These are phyloP conservation scores for Rousettus leschenaultii DNA, from an alignment of 2,113 vertebrate genomes.

Conservation along the genomic window DNA sequence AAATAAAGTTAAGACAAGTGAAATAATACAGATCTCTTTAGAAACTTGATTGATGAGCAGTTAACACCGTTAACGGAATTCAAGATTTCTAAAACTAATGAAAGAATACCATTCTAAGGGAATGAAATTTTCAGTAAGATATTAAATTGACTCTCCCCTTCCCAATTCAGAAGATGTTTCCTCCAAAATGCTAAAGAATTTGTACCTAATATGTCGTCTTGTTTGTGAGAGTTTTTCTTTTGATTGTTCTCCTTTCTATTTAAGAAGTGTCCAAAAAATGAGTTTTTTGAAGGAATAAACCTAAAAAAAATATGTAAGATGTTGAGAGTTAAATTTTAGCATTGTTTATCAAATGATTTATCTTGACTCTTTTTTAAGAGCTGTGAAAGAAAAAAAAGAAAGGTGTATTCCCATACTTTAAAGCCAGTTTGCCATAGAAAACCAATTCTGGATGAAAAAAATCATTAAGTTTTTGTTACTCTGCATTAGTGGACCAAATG, in stretches of 20 bases:
- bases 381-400: not conserved
- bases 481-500: not conserved
- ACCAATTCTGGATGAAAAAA: constrained; percentile 48
- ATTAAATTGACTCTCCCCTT: not conserved
- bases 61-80: not conserved
- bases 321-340: constrained; percentile 14
- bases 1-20: not conserved
- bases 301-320: not conserved
- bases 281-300: not conserved
- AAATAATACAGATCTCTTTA: not conserved
- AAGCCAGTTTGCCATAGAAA: constrained; percentile 47
- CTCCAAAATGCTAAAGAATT: not conserved
- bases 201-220: not conserved
- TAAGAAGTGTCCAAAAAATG: not conserved
- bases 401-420: not conserved
- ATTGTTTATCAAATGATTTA: constrained; percentile 43
- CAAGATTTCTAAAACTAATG: not conserved
- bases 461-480: constrained; percentile 15
- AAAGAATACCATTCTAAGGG: not conserved
- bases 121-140: not conserved
- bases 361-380: not conserved
- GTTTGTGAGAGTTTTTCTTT: not conserved
- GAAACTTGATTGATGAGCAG: not conserved
- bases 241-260: constrained; percentile 5
- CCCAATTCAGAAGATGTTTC: not conserved